These are phyloP conservation scores for Lysandra coridon DNA, from an alignment of 2,888 invertebrate species.

Conservation along the genomic window DNA sequence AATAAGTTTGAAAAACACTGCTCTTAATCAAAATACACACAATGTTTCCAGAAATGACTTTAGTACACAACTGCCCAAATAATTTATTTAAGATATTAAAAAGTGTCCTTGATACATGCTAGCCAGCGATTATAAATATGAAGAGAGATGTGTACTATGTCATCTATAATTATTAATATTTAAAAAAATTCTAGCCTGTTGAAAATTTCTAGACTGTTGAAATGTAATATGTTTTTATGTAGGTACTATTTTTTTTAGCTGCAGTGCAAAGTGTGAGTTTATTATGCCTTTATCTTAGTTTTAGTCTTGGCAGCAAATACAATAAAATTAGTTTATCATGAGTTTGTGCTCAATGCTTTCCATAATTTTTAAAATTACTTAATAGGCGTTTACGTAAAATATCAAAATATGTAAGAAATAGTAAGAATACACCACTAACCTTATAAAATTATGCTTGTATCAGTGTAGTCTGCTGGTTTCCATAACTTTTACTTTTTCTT, in stretches of 20 bases:
- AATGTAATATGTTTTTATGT: neutral
- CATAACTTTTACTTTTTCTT: conserved; percentile 53
- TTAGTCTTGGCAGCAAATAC: neutral
- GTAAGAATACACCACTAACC: conserved; percentile 48
- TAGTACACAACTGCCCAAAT: no score
- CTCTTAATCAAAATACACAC: no score
- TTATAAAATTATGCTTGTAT: conserved; percentile 43
- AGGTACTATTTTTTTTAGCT: neutral
- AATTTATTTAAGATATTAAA: no score
- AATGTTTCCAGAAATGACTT: no score
- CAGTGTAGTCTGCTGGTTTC: conserved; percentile 48
- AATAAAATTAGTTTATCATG: neutral
- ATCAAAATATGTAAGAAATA: neutral
- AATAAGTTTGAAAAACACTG: no score
- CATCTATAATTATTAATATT: neutral
- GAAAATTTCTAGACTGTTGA: no score
- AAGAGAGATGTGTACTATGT: no score
- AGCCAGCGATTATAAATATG: no score
- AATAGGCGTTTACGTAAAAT: neutral
- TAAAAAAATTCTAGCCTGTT: neutral
- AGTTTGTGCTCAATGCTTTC: neutral
- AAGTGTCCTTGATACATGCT: no score
- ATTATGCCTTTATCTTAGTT: neutral
- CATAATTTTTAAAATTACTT: neutral
- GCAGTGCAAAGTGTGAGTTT: neutral